Percentiles rank a stretch among this genome's conserved stretches.
phyloP scores from a whole-genome alignment of 2,113 vertebrate species.

The Eubucco bourcierii region DNA sequence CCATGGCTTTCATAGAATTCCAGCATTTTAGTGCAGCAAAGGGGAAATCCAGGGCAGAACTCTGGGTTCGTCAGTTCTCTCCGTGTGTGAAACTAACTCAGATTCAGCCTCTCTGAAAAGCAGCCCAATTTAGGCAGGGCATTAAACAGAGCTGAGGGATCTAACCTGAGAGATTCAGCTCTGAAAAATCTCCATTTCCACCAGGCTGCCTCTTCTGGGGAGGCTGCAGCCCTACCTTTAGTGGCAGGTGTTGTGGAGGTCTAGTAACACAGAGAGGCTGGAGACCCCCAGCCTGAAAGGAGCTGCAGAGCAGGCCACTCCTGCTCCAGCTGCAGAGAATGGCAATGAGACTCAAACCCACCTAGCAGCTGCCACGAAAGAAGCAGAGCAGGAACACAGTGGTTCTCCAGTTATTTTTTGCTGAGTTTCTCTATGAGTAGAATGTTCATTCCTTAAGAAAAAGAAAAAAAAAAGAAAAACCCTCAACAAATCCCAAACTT shows the following conservation, averaged over 20 bases:
- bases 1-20: neutral
- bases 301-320: neutral
- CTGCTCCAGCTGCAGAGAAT: neutral
- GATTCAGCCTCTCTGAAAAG: neutral
- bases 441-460: neutral
- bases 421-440: neutral
- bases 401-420: neutral
- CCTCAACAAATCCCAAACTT: neutral
- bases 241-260: rapidly evolving
- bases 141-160: neutral
- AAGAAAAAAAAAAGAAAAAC: neutral
- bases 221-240: neutral
- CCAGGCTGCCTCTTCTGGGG: rapidly evolving
- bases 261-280: neutral
- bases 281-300: neutral
- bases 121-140: neutral
- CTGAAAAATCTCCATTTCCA: neutral
- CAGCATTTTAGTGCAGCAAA: neutral
- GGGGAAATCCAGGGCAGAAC: neutral
- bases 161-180: neutral
- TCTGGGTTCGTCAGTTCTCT: neutral
- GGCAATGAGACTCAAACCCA: neutral
- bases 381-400: neutral
- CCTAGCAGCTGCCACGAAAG: neutral
- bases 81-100: neutral